Evolutionary conservation across 2,888 invertebrate species (phyloP).

Genomic region (Tetheella fluctuosa): DNA sequence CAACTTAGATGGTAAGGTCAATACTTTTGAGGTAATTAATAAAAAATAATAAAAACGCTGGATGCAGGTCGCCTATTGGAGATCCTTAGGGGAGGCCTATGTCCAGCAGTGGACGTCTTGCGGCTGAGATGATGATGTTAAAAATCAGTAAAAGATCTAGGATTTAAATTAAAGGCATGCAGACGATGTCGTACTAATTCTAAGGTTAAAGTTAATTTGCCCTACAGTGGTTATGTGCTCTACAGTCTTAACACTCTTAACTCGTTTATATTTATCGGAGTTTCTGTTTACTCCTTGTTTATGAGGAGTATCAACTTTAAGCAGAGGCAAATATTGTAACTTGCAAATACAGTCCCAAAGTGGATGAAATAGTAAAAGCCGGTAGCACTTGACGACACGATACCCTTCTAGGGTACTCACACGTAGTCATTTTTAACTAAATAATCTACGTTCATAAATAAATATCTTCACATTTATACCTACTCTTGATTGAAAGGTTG

Average conservation of each 20-base stretch:
- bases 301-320: not conserved
- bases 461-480: no score
- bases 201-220: no score
- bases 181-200: no score
- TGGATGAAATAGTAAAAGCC: slow-evolving; percentile 8
- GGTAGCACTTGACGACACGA: not conserved
- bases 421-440: not conserved
- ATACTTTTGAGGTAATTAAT: not conserved
- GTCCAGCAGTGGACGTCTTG: no score
- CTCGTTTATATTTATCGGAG: not conserved
- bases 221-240: no score
- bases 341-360: not conserved
- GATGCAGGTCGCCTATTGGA: no score
- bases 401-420: not conserved
- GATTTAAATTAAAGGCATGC: not conserved
- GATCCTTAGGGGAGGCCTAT: no score
- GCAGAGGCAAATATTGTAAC: not conserved
- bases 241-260: not conserved
- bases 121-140: no score
- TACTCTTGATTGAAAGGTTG: no score
- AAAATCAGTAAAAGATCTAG: not conserved
- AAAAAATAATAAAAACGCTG: no score
- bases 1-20: not conserved
- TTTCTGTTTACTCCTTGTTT: not conserved
- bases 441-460: no score